phyloP scores from a whole-genome alignment of 2,888 invertebrate genomes.

The Phanerotoma sp. region DNA sequence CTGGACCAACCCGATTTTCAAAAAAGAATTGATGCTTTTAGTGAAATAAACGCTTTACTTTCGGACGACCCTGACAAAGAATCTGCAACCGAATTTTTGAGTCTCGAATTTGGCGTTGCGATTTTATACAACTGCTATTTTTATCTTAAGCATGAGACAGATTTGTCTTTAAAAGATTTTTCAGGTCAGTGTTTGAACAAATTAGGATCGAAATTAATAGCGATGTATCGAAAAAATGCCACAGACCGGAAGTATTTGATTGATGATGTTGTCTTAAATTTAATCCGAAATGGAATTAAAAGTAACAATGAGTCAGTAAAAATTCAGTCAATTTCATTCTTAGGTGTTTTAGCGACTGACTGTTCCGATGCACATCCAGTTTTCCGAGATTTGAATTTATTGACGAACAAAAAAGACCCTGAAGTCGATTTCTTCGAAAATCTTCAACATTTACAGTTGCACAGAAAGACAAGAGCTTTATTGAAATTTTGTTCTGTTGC shows the following conservation, averaged over 20 bases:
- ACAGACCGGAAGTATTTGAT: constrained; percentile 69
- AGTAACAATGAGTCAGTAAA: constrained; percentile 71
- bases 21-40: constrained; percentile 76
- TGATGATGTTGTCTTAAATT: constrained; percentile 70
- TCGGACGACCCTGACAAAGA: constrained; percentile 56
- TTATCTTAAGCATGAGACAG: constrained; percentile 75
- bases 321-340: constrained; percentile 75
- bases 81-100: constrained; percentile 40
- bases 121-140: constrained; percentile 82
- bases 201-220: constrained; percentile 67
- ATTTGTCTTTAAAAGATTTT: constrained; percentile 79
- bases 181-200: constrained; percentile 73
- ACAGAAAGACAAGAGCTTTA: constrained; percentile 82
- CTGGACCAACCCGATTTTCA: constrained; percentile 95
- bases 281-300: constrained; percentile 73
- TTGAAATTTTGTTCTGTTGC: constrained; percentile 71
- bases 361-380: constrained; percentile 72
- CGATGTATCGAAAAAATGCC: constrained; percentile 60
- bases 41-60: constrained; percentile 64
- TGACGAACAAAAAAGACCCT: constrained; percentile 70
- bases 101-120: constrained; percentile 67
- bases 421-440: constrained; percentile 97
- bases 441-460: constrained; percentile 82
- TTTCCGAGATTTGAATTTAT: constrained; percentile 68
- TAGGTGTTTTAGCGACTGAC: constrained; percentile 76